Evolutionary conservation across 2,113 vertebrate genomes (phyloP), one percentile per base, ranked within the genome.

Genomic region (Chlamydotis undulata): DNA sequence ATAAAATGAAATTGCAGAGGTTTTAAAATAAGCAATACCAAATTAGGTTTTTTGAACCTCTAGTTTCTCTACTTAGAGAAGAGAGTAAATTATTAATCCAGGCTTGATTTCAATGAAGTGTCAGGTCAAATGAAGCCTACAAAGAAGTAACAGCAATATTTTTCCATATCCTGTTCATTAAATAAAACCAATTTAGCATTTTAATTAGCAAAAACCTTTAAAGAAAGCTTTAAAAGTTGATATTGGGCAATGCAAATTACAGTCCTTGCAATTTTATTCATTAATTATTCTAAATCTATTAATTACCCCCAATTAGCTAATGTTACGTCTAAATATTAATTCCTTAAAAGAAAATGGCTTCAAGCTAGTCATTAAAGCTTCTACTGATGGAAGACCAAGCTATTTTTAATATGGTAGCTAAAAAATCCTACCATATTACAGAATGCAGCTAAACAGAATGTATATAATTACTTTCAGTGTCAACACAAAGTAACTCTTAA

Each of bases 261-360:
- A 80, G 35, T 31, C 19, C n/a, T 89, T 75, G 14, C 37, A 75
- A 86, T 92, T 86, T 93, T 78, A 86, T 81, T 94, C 33, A 83
- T 92, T 90, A 87, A 81, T 92, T 89, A 87, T 92, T 94, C 57
- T 78, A 83, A 95, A 87, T 9, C 18, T 80, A 63, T 69, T 90
- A 94, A 95, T 92, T 88, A 92, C 8, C 23, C 49, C 50, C 59
- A 57, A 43, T 43, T n/a, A 84, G 56, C 45, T 94, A 90, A 84
- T 79, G 7, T 92, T 92, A 91, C 55, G 35, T 73, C 65, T 89
- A 94, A 96, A 95, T 92, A 95, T 71, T 92, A 96, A 93, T 91
- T 92, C 73, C 56, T 87, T 81, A 52, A 94, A 94, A 93, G 70
- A 93, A 95, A 86, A 95, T 79, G 65, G 45, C 90, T 94, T 95